These are phyloP conservation scores for Drosophila sucinea DNA, from an alignment of 1,140 invertebrate genomes.

Conservation along the genomic window DNA sequence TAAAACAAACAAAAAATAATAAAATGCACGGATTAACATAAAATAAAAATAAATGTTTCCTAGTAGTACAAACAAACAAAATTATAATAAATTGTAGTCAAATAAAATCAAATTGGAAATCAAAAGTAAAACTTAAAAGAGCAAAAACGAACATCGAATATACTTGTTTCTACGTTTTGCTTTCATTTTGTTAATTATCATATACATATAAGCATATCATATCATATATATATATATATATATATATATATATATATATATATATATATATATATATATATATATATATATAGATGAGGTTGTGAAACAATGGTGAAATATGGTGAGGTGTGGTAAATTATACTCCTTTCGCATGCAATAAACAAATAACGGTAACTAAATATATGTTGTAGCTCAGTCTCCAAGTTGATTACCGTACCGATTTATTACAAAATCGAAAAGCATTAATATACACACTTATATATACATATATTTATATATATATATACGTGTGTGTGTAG, in stretches of 20 bases:
- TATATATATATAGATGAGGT: background rate
- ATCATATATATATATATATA: background rate
- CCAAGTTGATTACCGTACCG: constrained; percentile 76
- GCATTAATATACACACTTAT: constrained; percentile 56
- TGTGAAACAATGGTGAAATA: background rate
- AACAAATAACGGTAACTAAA: constrained; percentile 80
- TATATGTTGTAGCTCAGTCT: constrained; percentile 82
- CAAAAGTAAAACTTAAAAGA: constrained; percentile 1
- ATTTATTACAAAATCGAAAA: constrained; percentile 67
- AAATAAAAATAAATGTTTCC: constrained; percentile 46
- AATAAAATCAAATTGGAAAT: constrained; percentile 47
- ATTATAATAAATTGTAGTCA: constrained; percentile 28
- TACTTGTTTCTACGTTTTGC: background rate
- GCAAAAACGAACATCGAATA: background rate
- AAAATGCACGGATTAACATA: constrained; percentile 52
- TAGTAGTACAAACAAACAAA: constrained; percentile 32
- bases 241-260: constrained; percentile 3
- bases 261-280: constrained; percentile 9
- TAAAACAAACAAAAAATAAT: constrained; percentile 32
- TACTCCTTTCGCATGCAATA: constrained; percentile 56
- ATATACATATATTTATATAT: constrained; percentile 35
- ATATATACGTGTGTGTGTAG: constrained; percentile 46
- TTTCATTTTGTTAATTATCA: constrained; percentile 9
- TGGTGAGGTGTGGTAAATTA: constrained; percentile 17
- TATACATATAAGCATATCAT: background rate